Conservation (phyloP, 2,113 vertebrate genomes). For the Scolopax mira region DNA sequence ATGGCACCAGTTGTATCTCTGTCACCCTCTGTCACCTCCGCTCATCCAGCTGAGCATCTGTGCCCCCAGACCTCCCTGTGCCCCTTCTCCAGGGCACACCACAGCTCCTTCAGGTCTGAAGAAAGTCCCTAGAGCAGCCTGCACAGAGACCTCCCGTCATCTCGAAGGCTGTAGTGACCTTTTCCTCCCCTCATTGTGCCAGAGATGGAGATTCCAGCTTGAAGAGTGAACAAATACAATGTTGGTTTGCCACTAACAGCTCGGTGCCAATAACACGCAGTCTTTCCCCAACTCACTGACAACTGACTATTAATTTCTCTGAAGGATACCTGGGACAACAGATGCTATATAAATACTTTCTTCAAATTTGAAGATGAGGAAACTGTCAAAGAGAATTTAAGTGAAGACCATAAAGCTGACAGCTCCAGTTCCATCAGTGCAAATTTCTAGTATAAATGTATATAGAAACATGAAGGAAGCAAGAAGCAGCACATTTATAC, state of each 20-base stretch:
- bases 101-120: neutral
- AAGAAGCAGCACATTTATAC: neutral
- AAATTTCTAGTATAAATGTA: neutral
- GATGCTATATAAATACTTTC: neutral
- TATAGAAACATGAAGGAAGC: neutral
- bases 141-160: neutral
- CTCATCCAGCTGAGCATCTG: neutral
- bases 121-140: neutral
- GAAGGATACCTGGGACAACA: neutral
- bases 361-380: neutral
- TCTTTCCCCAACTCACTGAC: neutral
- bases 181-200: neutral
- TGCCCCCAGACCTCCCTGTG: neutral
- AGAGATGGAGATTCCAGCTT: neutral
- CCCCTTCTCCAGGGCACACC: neutral
- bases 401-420: neutral
- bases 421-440: neutral
- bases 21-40: neutral
- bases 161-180: neutral
- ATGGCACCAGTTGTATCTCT: neutral
- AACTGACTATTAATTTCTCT: neutral
- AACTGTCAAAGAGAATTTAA: neutral
- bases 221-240: neutral
- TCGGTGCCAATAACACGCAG: neutral
- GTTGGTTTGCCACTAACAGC: neutral